These are phyloP conservation scores for Nemotelus pantherinus DNA, from an alignment of 2,888 invertebrate species.

Conservation along the genomic window DNA sequence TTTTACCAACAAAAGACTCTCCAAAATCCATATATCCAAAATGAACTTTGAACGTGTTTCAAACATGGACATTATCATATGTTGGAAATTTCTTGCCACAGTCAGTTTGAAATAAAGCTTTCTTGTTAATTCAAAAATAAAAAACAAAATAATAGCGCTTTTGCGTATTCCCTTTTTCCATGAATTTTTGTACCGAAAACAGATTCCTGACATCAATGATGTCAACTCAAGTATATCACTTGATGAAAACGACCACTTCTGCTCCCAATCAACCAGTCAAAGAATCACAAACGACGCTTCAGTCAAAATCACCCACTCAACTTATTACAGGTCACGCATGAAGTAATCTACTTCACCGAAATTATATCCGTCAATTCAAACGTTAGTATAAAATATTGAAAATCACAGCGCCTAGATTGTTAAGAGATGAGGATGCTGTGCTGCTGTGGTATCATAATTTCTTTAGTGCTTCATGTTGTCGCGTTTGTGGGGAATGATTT, in stretches of 20 bases:
- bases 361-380: neutral
- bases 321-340: neutral
- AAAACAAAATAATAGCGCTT: too few relatives aligned
- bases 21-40: too few relatives aligned
- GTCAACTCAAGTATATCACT: slow-evolving; percentile 20
- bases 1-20: too few relatives aligned
- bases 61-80: too few relatives aligned
- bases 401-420: slow-evolving; percentile 36
- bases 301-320: slow-evolving; percentile 12
- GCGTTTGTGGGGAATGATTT: neutral
- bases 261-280: slow-evolving; percentile 8
- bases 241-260: slow-evolving; percentile 29
- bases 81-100: too few relatives aligned
- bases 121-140: too few relatives aligned
- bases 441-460: neutral
- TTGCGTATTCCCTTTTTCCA: too few relatives aligned
- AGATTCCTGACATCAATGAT: too few relatives aligned
- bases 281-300: slow-evolving; percentile 25
- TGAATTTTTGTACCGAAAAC: too few relatives aligned
- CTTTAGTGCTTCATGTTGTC: neutral
- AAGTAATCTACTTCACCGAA: slow-evolving; percentile 8
- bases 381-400: slow-evolving; percentile 31
- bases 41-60: too few relatives aligned
- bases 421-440: neutral
- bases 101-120: too few relatives aligned